Evolutionary conservation across 37 sponge, comb jelly and placozoan species (phyloP).

Genomic region (Hormiphora californensis): DNA sequence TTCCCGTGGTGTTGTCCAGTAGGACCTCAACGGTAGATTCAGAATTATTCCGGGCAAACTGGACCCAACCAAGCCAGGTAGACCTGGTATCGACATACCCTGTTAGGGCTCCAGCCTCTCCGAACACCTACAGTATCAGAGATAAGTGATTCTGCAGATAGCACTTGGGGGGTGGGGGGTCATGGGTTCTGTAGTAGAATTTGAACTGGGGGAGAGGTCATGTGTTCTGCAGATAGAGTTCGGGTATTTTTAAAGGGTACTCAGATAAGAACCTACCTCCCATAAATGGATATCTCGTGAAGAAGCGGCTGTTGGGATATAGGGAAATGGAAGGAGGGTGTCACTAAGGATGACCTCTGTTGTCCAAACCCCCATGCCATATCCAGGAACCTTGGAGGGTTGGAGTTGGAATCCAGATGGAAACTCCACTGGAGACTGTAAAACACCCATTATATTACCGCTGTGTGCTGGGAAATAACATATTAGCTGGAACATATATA

Average conservation of each 20-base stretch:
- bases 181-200: too few relatives aligned
- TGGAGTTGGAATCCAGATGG: not conserved
- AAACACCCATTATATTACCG: constrained; percentile 29
- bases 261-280: too few relatives aligned
- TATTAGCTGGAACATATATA: too few relatives aligned
- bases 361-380: constrained; percentile 6
- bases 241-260: too few relatives aligned
- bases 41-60: constrained; percentile 28
- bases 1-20: too few relatives aligned
- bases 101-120: not conserved
- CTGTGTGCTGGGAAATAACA: too few relatives aligned
- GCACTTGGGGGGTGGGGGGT: too few relatives aligned
- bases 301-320: not conserved
- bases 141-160: too few relatives aligned
- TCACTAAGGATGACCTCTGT: not conserved
- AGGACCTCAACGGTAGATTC: constrained; percentile 11
- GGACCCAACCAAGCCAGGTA: constrained; percentile 10
- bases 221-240: too few relatives aligned
- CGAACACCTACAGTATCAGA: not conserved
- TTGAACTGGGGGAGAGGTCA: too few relatives aligned
- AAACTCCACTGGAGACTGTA: not conserved
- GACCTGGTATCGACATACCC: not conserved
- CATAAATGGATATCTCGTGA: constrained; percentile 12
- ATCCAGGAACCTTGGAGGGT: constrained; percentile 21
- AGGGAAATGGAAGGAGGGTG: not conserved